Conservation (phyloP, 2,113 vertebrate species). For the Trachemys scripta region DNA sequence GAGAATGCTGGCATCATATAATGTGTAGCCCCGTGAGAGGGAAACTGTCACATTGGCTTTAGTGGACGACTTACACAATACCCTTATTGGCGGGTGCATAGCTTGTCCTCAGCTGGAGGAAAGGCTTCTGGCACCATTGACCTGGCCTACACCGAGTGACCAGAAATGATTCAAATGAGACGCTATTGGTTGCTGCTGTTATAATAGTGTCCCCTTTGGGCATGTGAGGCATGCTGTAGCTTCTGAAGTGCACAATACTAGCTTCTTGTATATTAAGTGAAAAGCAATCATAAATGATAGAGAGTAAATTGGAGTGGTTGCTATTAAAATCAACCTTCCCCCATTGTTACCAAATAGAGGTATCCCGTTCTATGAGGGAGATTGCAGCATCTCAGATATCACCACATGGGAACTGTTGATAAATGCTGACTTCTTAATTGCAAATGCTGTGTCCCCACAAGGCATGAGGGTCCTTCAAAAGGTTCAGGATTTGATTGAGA, state of each 20-base stretch:
- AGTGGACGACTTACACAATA: rapidly evolving
- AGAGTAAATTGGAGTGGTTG: not conserved
- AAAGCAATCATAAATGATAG: not conserved
- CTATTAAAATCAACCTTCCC: not conserved
- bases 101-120: not conserved
- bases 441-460: not conserved
- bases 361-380: not conserved
- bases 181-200: not conserved
- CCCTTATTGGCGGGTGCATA: rapidly evolving
- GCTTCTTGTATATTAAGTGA: not conserved
- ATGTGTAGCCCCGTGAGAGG: not conserved
- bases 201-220: not conserved
- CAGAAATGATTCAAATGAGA: not conserved
- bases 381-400: not conserved
- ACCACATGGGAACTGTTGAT: not conserved
- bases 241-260: not conserved
- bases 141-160: not conserved
- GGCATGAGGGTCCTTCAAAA: not conserved
- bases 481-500: not conserved
- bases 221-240: rapidly evolving
- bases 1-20: rapidly evolving
- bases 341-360: not conserved
- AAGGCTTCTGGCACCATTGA: not conserved
- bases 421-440: not conserved
- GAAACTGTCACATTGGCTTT: not conserved